phyloP scores from a whole-genome alignment of 2,797 vertebrate species.

The Cirrhinus mrigala region DNA sequence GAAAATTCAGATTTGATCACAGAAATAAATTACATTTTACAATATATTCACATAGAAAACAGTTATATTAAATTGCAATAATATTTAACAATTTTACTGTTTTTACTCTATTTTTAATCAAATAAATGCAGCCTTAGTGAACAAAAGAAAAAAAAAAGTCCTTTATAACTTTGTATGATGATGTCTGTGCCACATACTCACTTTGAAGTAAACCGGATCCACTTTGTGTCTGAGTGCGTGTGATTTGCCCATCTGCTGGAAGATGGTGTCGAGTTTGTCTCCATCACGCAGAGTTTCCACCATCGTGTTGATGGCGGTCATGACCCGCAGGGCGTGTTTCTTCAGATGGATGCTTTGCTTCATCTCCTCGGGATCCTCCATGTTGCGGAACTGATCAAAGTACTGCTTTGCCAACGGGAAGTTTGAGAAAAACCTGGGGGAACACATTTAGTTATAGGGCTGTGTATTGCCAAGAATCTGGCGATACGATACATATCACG shows the following conservation, averaged over 20 bases:
- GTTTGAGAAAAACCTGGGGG: conserved; percentile 89
- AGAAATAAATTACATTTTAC: no score
- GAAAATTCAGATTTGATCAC: neutral
- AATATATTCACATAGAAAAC: no score
- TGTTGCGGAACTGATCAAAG: conserved; percentile 93
- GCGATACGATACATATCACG: no score
- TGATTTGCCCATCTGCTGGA: conserved; percentile 86
- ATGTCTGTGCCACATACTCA: conserved; percentile 60
- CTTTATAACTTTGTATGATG: neutral
- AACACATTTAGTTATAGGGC: no score
- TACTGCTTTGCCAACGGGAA: conserved; percentile 92
- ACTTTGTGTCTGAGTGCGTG: conserved; percentile 94
- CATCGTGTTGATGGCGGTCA: conserved; percentile 89
- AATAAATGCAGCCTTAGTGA: no score
- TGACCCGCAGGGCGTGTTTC: conserved; percentile 88
- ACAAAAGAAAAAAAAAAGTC: neutral
- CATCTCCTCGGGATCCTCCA: conserved; percentile 89
- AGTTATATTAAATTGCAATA: no score
- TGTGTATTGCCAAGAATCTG: no score
- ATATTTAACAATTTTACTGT: no score
- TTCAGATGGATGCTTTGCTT: conserved; percentile 86
- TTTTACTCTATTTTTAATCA: no score
- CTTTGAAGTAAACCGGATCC: conserved; percentile 95
- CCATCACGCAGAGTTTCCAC: conserved; percentile 90
- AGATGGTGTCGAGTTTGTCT: conserved; percentile 85